Base-by-base conservation (phyloP, 2,888 invertebrate genomes). In the Mesorhabditis sp. region DNA sequence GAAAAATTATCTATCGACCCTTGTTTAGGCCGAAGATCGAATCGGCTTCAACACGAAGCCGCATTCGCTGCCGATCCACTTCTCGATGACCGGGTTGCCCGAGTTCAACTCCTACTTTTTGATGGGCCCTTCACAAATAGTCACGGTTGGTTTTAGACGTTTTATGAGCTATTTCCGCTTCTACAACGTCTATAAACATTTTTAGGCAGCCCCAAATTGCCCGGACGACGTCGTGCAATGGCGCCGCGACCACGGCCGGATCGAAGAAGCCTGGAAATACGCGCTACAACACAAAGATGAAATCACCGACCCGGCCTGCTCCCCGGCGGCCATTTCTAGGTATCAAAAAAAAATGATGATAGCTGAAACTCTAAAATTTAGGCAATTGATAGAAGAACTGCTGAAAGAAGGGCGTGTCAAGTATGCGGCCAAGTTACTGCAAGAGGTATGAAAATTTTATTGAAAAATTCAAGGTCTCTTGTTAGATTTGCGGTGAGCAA, bases 41-140 rank as follows among this genome's bases (percentile, higher is more conserved):
- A 50, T 50, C 2, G 58, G 58, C n/a, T 50, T 50, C 58, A 50
- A 10, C 58, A 50, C 58, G 1, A 10, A 50, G 10, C n/a, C 58
- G 58, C 70, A 69, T 43, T 68, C 76, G 0, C 70, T 73, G 7
- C 78, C 79, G 3, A 71, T 65, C n/a, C 75, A 76, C 62, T 72
- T 76, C 62, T 71, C 74, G 6, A 70, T 74, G 62, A 66, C 70
- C 13, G 76, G 76, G 10, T 70, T 77, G 28, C 79, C 82, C 5
- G 70, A 71, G 4, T 83, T 81, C 66, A 71, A 74, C 43, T 69
- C 75, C 42, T 84, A 82, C 70, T 84, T 83, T 64, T 69, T 85
- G 50, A 50, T 82, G 15, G 78, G 78, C 4, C 72, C 76, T 5
- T 72, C 72, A 5, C 77, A 82, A 45, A 70, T 85, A 64, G 79